A percentile compares a stretch with the other conserved stretches of the same genome.
These are phyloP conservation scores for Botia kubotai DNA, from an alignment of 2,797 vertebrate genomes.

Conservation along the genomic window DNA sequence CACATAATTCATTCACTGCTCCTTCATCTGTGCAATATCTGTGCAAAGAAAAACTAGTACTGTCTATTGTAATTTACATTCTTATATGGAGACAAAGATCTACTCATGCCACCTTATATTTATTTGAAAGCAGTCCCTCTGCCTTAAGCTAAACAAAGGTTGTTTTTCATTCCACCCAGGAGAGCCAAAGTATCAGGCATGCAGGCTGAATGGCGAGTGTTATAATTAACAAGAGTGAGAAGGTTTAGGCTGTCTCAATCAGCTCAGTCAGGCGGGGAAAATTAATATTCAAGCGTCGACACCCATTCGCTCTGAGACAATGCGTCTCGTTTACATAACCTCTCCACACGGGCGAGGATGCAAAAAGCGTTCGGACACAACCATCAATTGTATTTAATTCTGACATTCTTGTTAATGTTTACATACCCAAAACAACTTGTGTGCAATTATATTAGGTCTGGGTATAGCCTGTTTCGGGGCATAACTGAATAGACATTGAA, in stretches of 20 bases:
- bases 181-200: constrained; percentile 64
- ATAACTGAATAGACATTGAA: constrained; percentile 16
- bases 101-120: constrained; percentile 23
- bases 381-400: constrained; percentile 59
- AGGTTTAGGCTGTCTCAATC: constrained; percentile 57
- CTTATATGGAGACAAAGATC: constrained; percentile 11
- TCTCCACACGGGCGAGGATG: constrained; percentile 45
- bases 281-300: constrained; percentile 66
- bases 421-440: constrained; percentile 26
- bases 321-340: constrained; percentile 58
- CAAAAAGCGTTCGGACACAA: constrained; percentile 53
- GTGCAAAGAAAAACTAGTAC: background rate
- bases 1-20: constrained; percentile 10
- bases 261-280: constrained; percentile 62
- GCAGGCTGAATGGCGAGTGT: constrained; percentile 61
- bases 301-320: constrained; percentile 31
- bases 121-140: constrained; percentile 25
- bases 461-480: constrained; percentile 1
- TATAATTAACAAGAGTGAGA: constrained; percentile 67
- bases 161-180: constrained; percentile 1
- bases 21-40: background rate
- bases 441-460: constrained; percentile 25
- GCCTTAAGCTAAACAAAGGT: constrained; percentile 27
- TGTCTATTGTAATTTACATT: constrained; percentile 24
- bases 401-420: constrained; percentile 37